phyloP scores from a whole-genome alignment of 1,140 invertebrate genomes.

The Drosophila elegans region DNA sequence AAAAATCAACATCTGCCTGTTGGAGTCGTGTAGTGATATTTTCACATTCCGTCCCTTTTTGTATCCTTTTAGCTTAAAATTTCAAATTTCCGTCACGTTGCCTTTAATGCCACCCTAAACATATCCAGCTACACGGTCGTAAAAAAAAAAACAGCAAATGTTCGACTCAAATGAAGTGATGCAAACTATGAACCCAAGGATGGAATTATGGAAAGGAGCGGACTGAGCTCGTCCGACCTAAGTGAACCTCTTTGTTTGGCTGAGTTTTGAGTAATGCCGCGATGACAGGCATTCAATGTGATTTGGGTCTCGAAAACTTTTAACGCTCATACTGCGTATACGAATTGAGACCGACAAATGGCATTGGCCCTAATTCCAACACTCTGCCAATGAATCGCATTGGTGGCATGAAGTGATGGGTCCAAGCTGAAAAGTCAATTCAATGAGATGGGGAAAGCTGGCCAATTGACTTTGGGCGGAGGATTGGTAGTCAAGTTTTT shows the following conservation, averaged over 20 bases:
- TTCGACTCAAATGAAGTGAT: constrained; percentile 28
- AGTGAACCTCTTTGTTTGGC: constrained; percentile 46
- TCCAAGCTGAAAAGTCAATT: constrained; percentile 42
- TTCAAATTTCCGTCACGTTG: constrained; percentile 39
- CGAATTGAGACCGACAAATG: constrained; percentile 31
- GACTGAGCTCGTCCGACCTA: constrained; percentile 26
- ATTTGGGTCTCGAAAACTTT: constrained; percentile 39
- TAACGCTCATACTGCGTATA: constrained; percentile 39
- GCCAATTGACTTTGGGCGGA: constrained; percentile 10
- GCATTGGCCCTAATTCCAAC: constrained; percentile 32
- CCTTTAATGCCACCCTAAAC: constrained; percentile 26
- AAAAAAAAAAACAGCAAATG: constrained; percentile 33
- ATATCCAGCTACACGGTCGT: constrained; percentile 28
- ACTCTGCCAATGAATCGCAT: constrained; percentile 15
- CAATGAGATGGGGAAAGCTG: not conserved
- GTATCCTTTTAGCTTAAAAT: constrained; percentile 28
- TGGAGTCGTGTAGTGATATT: constrained; percentile 4
- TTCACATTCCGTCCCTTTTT: constrained; percentile 21
- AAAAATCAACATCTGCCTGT: not conserved
- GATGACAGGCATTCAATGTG: constrained; percentile 44
- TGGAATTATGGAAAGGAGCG: constrained; percentile 35
- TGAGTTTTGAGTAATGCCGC: constrained; percentile 43
- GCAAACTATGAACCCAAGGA: constrained; percentile 22
- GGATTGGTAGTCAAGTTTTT: constrained; percentile 21
- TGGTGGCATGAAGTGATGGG: constrained; percentile 11